These are phyloP conservation scores for Noturus placidus DNA, from an alignment of 2,113 vertebrate genomes.

Conservation along the genomic window DNA sequence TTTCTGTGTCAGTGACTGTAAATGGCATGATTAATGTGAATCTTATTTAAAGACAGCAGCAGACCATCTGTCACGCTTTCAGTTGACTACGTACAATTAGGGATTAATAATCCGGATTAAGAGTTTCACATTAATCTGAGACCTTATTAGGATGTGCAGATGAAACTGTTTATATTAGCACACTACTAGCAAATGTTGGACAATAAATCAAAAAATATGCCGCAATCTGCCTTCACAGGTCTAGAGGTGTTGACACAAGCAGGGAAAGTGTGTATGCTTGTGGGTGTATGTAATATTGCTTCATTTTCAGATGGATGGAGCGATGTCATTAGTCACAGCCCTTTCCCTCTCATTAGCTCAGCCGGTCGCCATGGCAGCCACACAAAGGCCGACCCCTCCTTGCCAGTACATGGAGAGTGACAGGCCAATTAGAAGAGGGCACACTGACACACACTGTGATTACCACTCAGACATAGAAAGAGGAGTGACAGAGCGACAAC, in stretches of 20 bases:
- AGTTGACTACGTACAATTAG: constrained; percentile 44
- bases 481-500: constrained; percentile 3
- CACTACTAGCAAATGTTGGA: background rate
- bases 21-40: constrained; percentile 34
- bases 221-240: constrained; percentile 17
- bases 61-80: constrained; percentile 41
- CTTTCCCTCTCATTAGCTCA: constrained; percentile 73
- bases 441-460: constrained; percentile 74
- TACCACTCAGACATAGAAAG: constrained; percentile 60
- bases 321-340: constrained; percentile 77
- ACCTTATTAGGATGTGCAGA: background rate
- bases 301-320: constrained; percentile 69
- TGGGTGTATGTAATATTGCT: constrained; percentile 21
- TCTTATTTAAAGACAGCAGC: constrained; percentile 35
- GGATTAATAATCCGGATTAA: constrained; percentile 46
- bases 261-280: background rate
- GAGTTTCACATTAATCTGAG: constrained; percentile 24
- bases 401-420: constrained; percentile 65
- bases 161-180: background rate
- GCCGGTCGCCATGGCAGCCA: constrained; percentile 74
- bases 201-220: constrained; percentile 11
- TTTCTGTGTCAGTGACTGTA: constrained; percentile 16
- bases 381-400: constrained; percentile 68
- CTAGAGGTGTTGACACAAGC: constrained; percentile 21
- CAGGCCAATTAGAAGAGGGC: constrained; percentile 75